Conservation (phyloP, 2,113 vertebrate genomes). For the Hypocryptadius cinnamomeus region DNA sequence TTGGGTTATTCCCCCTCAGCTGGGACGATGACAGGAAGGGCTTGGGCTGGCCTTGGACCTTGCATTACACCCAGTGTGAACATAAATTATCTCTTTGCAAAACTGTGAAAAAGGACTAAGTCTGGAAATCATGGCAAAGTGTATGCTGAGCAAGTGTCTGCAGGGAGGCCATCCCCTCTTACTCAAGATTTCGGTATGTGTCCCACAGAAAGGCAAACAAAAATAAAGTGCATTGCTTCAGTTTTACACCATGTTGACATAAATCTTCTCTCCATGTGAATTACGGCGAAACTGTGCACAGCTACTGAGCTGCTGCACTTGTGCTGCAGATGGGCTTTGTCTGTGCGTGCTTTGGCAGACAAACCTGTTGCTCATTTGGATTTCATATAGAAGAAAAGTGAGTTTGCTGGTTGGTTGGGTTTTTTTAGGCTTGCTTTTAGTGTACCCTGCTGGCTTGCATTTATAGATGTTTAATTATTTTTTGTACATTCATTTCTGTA, state of each 20-base stretch:
- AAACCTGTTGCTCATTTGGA: not conserved
- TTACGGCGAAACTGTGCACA: not conserved
- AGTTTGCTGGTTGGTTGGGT: not conserved
- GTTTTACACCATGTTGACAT: slow-evolving; percentile 17
- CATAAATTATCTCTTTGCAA: slow-evolving; percentile 18
- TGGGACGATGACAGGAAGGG: not conserved
- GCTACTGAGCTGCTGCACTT: slow-evolving; percentile 8
- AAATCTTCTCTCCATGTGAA: slow-evolving; percentile 25
- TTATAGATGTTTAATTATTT: not conserved
- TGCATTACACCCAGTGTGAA: not conserved
- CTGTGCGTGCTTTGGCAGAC: slow-evolving; percentile 6
- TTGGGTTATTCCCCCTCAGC: not conserved
- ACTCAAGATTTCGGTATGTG: slow-evolving; percentile 48
- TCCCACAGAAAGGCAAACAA: slow-evolving; percentile 24
- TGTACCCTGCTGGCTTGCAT: not conserved
- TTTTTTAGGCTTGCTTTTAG: not conserved
- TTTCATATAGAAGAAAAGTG: not conserved
- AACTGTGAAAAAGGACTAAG: not conserved
- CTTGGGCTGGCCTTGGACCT: not conserved
- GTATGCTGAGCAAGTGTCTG: slow-evolving; percentile 38
- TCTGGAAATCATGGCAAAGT: slow-evolving; percentile 34
- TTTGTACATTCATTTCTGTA: not conserved
- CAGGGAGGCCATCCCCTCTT: not conserved
- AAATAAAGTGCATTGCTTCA: slow-evolving; percentile 17
- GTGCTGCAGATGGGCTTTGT: not conserved